These are phyloP conservation scores for Dicerorhinus sumatrensis DNA, from an alignment of 2,113 vertebrate species.

Conservation along the genomic window DNA sequence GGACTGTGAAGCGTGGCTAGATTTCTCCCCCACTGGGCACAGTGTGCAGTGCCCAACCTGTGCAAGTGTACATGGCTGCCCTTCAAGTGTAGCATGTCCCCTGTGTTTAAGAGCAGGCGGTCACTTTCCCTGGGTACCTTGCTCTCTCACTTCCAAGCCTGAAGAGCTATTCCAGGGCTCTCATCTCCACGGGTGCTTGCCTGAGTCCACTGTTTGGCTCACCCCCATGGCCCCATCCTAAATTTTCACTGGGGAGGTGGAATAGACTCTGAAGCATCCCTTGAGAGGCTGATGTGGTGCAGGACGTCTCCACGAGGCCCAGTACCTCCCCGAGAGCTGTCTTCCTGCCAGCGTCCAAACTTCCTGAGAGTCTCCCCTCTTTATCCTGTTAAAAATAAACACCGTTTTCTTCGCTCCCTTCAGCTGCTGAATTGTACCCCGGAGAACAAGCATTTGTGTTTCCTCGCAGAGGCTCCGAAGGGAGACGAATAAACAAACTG, in stretches of 20 bases:
- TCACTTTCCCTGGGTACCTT: background rate
- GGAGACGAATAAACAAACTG: constrained; percentile 77
- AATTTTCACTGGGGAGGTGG: background rate
- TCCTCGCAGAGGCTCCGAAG: constrained; percentile 65
- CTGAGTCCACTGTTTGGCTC: background rate
- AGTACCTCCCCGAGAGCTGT: background rate
- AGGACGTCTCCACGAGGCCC: background rate
- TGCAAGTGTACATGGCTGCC: background rate
- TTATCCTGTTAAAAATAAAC: constrained; percentile 57
- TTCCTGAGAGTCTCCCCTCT: constrained; percentile 38
- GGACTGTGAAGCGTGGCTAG: background rate
- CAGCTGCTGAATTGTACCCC: constrained; percentile 71
- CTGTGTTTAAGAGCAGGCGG: background rate
- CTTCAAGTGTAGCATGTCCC: background rate
- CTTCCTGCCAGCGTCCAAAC: constrained; percentile 47
- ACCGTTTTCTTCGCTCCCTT: constrained; percentile 61
- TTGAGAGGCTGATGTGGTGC: background rate
- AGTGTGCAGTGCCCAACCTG: background rate
- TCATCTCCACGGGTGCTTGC: background rate
- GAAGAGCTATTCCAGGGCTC: background rate
- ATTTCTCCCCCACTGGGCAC: background rate
- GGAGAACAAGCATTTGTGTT: constrained; percentile 74
- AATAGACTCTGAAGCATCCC: background rate
- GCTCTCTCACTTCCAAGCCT: background rate
- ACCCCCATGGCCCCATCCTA: accelerated